Conservation (phyloP, 2,113 vertebrate genomes). For the Menura novaehollandiae region DNA sequence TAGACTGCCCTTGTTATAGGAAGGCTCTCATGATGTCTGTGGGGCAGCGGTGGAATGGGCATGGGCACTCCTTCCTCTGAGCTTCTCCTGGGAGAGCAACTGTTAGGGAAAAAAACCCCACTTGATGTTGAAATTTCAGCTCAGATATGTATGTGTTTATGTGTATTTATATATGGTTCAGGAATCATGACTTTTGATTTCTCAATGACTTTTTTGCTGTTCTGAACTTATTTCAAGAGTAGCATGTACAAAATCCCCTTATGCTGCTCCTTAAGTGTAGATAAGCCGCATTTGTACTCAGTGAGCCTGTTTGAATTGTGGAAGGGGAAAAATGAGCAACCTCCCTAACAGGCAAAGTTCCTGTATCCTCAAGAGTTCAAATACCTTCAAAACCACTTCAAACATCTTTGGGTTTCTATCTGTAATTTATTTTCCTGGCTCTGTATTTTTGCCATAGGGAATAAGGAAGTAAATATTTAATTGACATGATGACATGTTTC, state of each 20-base stretch:
- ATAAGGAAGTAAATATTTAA: not conserved
- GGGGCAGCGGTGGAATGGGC: no score
- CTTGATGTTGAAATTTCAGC: not conserved
- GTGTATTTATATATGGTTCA: not conserved
- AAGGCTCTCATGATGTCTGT: not conserved
- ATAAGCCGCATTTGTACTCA: not conserved
- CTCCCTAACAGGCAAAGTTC: not conserved
- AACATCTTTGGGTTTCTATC: not conserved
- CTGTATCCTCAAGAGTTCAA: not conserved
- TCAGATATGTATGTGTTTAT: rapidly evolving
- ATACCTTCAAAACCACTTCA: not conserved
- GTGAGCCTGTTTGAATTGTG: not conserved
- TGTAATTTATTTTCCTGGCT: not conserved
- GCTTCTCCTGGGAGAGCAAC: not conserved
- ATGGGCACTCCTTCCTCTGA: not conserved
- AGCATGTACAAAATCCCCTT: not conserved
- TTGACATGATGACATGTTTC: rapidly evolving
- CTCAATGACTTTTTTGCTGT: rapidly evolving
- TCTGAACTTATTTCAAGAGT: not conserved
- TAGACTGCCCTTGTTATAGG: not conserved
- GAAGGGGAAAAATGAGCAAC: not conserved
- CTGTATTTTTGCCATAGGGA: not conserved
- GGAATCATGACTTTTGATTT: not conserved
- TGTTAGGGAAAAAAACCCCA: not conserved
- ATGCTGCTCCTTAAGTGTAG: not conserved